Base-by-base conservation (phyloP, 2,797 vertebrate genomes). In the Hirundo rustica region DNA sequence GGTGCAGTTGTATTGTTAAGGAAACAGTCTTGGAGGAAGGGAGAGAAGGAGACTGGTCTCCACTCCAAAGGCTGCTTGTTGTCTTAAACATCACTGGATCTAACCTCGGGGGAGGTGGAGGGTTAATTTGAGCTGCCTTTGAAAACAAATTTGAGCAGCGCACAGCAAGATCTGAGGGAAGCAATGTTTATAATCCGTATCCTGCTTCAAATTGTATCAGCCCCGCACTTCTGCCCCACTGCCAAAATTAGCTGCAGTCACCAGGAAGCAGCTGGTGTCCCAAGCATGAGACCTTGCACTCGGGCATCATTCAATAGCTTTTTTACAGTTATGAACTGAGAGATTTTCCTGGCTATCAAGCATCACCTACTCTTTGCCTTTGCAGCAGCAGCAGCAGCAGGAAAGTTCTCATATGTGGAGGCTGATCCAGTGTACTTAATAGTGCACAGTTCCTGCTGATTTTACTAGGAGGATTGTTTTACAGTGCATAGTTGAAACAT, bases 171-270 rank as follows among this genome's bases (percentile, higher is more conserved):
- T 91, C 71, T 71, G 60, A 77, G 86, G 88, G 78, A 96, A 94
- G 51, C 64, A 61, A 29, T 95, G 90, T 94, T 95, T 95, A 92
- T 68, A 64, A 87, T 82, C 80, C 89, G 76, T 93, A 96, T 96
- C 95, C 94, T 96, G 94, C 83, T 45, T 85, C 74, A 79, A 85
- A 67, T 9, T 64, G 42, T 57, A 44, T 44, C 32, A 4, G 54
- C 53, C 36, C 32, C 0, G 0, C 5, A 1, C 60, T 95, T 48
- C 67, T 79, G 64, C 75, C 86, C 71, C 47, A 15, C 14, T 58
- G 81, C 90, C 84, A 89, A 91, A 95, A 92, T 94, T 93, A 96
- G 86, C 71, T 16, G 3, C 30, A 48, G 83, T 54, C 61, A 44
- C 66, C 67, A 36, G 96, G 92, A 92, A 84, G 78, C 84, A 95